Evolutionary conservation across 2,797 vertebrate species (phyloP), one percentile per base, ranked within the genome.

Genomic region (Melanotaenia nigrans): DNA sequence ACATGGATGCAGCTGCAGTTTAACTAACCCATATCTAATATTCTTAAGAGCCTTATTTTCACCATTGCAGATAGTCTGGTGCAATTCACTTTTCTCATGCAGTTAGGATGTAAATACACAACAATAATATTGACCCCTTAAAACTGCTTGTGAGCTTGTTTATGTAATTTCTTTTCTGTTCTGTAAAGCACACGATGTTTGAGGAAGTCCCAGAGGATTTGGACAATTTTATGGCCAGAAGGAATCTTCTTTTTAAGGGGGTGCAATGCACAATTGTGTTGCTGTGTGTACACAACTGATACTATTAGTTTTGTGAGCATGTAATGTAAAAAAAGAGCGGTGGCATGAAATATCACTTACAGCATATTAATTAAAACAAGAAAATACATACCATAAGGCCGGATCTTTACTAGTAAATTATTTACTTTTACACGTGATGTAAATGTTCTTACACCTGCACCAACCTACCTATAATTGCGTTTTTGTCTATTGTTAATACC

Each of bases 81-180:
- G 71, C 73, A 55, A 78, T 80, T 83, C n/a, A 35, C 71, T 85
- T 73, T 78, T 81, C 85, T 72, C 61, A 75, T 78, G 73, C 51
- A 77, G 83, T 63, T 12, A 58, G 74, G 56, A 78, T 77, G 61
- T 86, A 81, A 78, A 68, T 54, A 69, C 92, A 90, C 92, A 89
- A 93, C 95, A 96, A 96, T 94, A 94, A 96, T 94, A 90, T 89
- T 87, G 86, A 93, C 92, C 92, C 92, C 89, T 90, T 89, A 92
- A 95, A 54, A 5, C 93, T 92, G 92, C 91, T 95, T 93, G 92
- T 51, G 22, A 24, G 49, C n/a, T 51, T 22, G 22, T 22, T 51
- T 11, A 32, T 94, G 92, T 89, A 90, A 93, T 95, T 96, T 95
- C 94, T 94, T 90, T 92, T 42, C 33, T 51, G 49, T 51, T 51